Evolutionary conservation across 2,797 vertebrate species (phyloP).

Genomic region (Premnoplex brunnescens): DNA sequence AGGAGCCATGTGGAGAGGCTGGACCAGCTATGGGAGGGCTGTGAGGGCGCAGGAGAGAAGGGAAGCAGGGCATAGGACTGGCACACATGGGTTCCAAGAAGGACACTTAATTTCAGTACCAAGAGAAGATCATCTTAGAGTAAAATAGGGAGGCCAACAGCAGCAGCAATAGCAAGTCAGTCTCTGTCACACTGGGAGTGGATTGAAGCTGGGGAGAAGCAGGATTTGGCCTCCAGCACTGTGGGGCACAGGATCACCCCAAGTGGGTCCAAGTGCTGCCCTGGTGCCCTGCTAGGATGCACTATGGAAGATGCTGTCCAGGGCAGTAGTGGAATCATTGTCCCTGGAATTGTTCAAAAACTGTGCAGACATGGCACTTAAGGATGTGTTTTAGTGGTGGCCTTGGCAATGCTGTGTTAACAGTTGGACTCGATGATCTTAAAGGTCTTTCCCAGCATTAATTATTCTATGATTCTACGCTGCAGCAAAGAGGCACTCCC

Average conservation of each 20-base stretch:
- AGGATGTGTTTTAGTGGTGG: not conserved
- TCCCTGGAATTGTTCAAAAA: not conserved
- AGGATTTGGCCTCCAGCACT: not conserved
- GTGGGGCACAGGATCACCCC: not conserved
- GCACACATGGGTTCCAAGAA: not conserved
- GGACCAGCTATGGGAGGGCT: fast-evolving
- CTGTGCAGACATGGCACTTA: not conserved
- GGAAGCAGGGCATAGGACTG: not conserved
- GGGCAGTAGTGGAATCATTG: not conserved
- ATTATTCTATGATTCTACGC: not conserved
- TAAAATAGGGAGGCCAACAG: fast-evolving
- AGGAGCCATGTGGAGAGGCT: not conserved
- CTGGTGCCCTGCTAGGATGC: fast-evolving
- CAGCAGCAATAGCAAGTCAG: not conserved
- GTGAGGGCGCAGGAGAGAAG: not conserved
- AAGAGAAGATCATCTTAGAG: not conserved
- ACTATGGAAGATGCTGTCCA: not conserved
- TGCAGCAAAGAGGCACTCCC: not conserved
- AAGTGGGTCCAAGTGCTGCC: not conserved
- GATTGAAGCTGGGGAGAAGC: not conserved
- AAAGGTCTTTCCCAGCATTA: not conserved
- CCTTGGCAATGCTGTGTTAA: not conserved
- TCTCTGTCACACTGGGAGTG: not conserved
- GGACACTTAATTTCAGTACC: not conserved
- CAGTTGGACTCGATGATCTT: not conserved